phyloP scores from a whole-genome alignment of 2,113 vertebrate species.

The Xiphophorus hellerii region DNA sequence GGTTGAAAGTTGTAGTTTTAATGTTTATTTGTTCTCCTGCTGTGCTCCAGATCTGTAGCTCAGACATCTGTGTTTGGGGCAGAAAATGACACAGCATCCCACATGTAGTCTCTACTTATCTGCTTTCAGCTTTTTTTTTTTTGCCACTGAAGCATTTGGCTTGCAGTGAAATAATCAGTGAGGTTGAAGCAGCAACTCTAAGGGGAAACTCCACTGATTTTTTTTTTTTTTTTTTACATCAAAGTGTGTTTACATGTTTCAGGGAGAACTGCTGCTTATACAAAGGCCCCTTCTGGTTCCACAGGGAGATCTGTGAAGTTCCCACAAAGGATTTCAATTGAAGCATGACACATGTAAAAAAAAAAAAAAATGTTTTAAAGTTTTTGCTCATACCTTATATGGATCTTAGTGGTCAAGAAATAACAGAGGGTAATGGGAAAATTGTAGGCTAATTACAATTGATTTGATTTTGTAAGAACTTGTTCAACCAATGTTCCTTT shows the following conservation, averaged over 20 bases:
- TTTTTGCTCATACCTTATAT: background rate
- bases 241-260: slow-evolving; percentile 15
- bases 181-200: slow-evolving; percentile 24
- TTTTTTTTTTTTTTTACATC: slow-evolving; percentile 2
- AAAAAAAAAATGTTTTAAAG: background rate
- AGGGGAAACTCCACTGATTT: slow-evolving; percentile 2
- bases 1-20: slow-evolving; percentile 29
- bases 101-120: slow-evolving; percentile 38
- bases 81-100: slow-evolving; percentile 32
- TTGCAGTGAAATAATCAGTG: slow-evolving; percentile 4
- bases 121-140: slow-evolving; percentile 35
- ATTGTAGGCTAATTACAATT: background rate
- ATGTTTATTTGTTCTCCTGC: background rate
- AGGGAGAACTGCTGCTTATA: background rate
- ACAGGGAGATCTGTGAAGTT: background rate
- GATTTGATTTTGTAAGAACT: background rate
- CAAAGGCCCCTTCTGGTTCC: background rate
- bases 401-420: background rate
- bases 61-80: slow-evolving; percentile 24
- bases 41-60: slow-evolving; percentile 24
- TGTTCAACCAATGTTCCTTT: too few relatives aligned
- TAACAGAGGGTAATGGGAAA: too few relatives aligned
- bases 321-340: background rate
- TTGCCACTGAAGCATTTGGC: slow-evolving; percentile 7
- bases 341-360: background rate